These are phyloP conservation scores for Arvicanthis niloticus DNA, from an alignment of 2,113 vertebrate species.

Conservation along the genomic window DNA sequence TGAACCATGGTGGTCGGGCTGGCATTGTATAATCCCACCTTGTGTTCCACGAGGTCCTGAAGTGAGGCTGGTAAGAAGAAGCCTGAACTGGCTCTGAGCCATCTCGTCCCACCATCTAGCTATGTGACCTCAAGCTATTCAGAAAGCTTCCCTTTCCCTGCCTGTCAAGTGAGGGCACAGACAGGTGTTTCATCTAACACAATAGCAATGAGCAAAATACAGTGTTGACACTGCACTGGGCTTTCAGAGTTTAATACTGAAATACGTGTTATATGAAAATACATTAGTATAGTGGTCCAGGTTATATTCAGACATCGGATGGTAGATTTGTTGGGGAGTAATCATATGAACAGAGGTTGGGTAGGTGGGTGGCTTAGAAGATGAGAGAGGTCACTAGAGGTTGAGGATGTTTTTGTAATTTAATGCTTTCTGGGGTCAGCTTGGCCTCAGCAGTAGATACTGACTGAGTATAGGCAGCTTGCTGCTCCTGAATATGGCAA, in stretches of 20 bases:
- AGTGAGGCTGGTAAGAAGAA: not conserved
- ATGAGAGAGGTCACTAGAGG: not conserved
- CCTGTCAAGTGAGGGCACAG: not conserved
- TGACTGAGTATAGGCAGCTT: not conserved
- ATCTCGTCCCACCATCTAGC: not conserved
- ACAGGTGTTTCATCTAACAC: not conserved
- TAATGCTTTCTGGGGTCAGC: not conserved
- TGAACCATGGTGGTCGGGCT: accelerated
- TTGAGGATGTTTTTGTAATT: not conserved
- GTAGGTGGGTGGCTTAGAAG: not conserved
- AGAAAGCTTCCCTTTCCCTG: not conserved
- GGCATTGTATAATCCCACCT: not conserved
- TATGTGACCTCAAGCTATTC: not conserved
- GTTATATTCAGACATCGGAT: not conserved
- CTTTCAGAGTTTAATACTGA: not conserved
- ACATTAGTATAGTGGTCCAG: not conserved
- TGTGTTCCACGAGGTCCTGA: not conserved
- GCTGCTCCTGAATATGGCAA: not conserved
- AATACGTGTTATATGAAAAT: not conserved
- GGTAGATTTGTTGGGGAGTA: not conserved
- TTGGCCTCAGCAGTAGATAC: not conserved
- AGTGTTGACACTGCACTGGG: not conserved
- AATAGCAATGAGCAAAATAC: not conserved
- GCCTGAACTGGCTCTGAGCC: not conserved
- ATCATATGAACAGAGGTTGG: not conserved